Percentiles rank a stretch among this genome's conserved stretches.
phyloP scores from a whole-genome alignment of 2,888 invertebrate genomes.

The Lasioglossum zephyrum region DNA sequence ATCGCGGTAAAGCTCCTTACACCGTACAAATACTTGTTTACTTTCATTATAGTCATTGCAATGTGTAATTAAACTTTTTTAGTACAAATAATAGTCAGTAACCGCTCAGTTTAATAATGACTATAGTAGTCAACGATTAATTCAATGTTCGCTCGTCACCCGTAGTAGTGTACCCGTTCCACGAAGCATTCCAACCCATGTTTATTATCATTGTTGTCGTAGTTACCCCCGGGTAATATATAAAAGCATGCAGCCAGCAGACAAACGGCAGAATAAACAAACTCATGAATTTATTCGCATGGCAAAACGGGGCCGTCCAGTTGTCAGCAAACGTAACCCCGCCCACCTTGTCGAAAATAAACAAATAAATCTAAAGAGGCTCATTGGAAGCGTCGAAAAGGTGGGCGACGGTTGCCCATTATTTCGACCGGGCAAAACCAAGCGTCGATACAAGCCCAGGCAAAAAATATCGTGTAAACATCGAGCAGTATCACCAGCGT shows the following conservation, averaged over 20 bases:
- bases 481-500: not conserved
- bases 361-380: constrained; percentile 2
- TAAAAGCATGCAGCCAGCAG: not conserved
- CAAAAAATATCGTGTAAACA: not conserved
- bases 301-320: not conserved
- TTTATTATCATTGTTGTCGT: not conserved
- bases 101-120: not conserved
- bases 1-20: not conserved
- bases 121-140: not conserved
- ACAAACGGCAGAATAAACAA: not conserved
- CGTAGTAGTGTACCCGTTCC: not conserved
- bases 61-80: no score
- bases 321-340: not conserved
- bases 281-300: not conserved
- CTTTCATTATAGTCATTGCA: not conserved
- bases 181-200: not conserved
- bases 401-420: not conserved
- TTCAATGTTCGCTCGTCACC: not conserved
- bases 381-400: not conserved
- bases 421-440: not conserved
- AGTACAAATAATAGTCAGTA: not conserved
- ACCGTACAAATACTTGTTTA: not conserved
- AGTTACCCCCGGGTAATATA: not conserved
- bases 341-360: not conserved
- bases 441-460: not conserved